Conservation (phyloP, 2,888 invertebrate species). For the Athalia cordata region DNA sequence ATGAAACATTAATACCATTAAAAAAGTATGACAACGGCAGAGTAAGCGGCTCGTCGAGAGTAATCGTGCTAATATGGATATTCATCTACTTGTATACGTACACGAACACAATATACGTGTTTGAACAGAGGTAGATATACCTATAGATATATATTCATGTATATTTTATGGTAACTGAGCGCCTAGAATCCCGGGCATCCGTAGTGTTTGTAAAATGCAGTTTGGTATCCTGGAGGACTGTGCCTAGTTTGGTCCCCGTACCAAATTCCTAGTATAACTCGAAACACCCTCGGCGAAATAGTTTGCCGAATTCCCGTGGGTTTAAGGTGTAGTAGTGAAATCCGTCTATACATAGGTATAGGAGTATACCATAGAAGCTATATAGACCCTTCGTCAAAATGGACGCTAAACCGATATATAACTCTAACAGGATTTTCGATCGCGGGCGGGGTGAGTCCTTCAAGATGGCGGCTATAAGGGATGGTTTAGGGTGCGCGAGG, state of each 20-base stretch:
- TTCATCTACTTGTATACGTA: not conserved
- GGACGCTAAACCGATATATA: constrained; percentile 72
- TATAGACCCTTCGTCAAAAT: constrained; percentile 71
- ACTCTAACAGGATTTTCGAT: constrained; percentile 73
- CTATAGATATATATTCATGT: not conserved
- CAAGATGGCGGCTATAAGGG: constrained; percentile 73
- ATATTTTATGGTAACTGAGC: constrained; percentile 15
- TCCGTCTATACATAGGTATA: not conserved
- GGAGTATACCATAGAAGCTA: constrained; percentile 49
- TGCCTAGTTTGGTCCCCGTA: constrained; percentile 40
- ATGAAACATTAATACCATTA: not conserved
- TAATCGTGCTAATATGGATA: not conserved
- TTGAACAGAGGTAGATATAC: not conserved
- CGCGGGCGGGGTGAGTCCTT: constrained; percentile 71
- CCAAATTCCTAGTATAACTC: constrained; percentile 64
- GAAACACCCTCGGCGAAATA: constrained; percentile 52
- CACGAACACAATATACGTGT: not conserved
- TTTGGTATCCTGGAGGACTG: constrained; percentile 52
- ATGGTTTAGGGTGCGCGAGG: constrained; percentile 71
- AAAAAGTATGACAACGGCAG: constrained; percentile 6
- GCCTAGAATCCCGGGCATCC: constrained; percentile 60
- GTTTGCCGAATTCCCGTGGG: constrained; percentile 43
- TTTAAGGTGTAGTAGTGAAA: constrained; percentile 28
- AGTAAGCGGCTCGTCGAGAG: not conserved
- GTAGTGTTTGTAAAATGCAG: constrained; percentile 67